Base-by-base conservation (phyloP, 2,797 vertebrate genomes). In the Toxotes lorentzi region DNA sequence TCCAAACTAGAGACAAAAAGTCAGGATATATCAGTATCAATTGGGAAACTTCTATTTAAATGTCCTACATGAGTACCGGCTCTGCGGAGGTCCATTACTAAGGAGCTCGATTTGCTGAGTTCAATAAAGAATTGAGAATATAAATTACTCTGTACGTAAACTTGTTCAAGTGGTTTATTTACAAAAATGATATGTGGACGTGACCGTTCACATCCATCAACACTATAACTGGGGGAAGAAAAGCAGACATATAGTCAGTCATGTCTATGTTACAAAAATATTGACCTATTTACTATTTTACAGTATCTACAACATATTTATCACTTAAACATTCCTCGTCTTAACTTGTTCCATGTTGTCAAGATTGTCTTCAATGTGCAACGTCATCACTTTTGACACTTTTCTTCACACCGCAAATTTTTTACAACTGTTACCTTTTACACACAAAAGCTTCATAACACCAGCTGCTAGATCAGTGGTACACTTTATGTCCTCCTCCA, bases 241-340 rank as follows among this genome's bases (percentile, higher is more conserved):
- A 91, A 90, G 87, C 86, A 23, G 79, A 94, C 79, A 83, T 85
- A 81, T 80, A 50, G 70, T 86, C 84, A 83, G 80, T 88, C 72
- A 76, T 79, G 84, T 90, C 91, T 93, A 93, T 88, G 87, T 93
- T 93, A 94, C 87, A 95, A 95, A 95, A 95, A 95, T 95, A 95
- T 91, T 76, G 56, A 90, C 81, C 87, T 94, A 91, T 94, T 86
- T 88, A 59, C 88, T 95, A 93, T 94, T 84, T 91, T 95, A 96
- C 94, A 95, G 50, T 94, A 95, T 95, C 93, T 95, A 95, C 95
- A 95, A 78, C 67, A 89, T 81, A 79, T 85, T 79, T 88, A 79
- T 83, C 69, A 73, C 73, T 82, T 66, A 60, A 89, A 93, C 89
- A 81, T 86, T 93, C 84, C 75, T 85, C 56, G 54, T 88, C 82